Evolutionary conservation across 1,140 invertebrate genomes (phyloP), one percentile per base, ranked within the genome.

Genomic region (Magallana ariakensis): DNA sequence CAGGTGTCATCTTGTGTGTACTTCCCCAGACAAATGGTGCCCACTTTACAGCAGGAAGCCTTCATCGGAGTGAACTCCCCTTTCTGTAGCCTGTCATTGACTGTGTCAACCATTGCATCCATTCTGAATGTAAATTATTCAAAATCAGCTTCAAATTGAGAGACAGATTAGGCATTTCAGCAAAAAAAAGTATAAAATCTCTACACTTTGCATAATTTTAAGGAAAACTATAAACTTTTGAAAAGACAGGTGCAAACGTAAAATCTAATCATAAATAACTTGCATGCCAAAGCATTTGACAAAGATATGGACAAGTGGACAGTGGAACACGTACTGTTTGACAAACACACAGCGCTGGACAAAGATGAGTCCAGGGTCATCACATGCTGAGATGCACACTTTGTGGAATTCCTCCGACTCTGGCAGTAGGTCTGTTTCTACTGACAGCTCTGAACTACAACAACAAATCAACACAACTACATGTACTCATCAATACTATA

Each of bases 81-180:
- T n/a, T 84, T 86, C 13, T 87, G 58, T 82, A 91, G 88, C n/a
- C 84, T 86, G 19, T 86, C 70, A 56, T 91, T 89, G 13, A 92
- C 88, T 16, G 89, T 86, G 62, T 90, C 86, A 66, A 89, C 75
- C 90, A 92, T 90, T 33, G 81, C 85, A 13, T 89, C 90, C 19
- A 92, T 70, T 56, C 91, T 92, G 58, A 11, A 88, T 81, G 55
- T 22, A 88, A 57, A 46, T 46, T 3, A 46, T 46, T 46, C 33
- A 46, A 46, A 46, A 46, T 46, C 33, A 46, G 33, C 33, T 46
- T 46, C 33, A 46, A 46, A 46, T 46, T 46, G 33, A 46, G 33
- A 46, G 33, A 46, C 5, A 46, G 33, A 46, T 5, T 46, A 46
- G 33, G 33, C 33, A 2, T 46, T 46, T 46, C 33, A 46, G 33